These are phyloP conservation scores for Triplophysa dalaica DNA, from an alignment of 2,113 vertebrate species.

Conservation along the genomic window DNA sequence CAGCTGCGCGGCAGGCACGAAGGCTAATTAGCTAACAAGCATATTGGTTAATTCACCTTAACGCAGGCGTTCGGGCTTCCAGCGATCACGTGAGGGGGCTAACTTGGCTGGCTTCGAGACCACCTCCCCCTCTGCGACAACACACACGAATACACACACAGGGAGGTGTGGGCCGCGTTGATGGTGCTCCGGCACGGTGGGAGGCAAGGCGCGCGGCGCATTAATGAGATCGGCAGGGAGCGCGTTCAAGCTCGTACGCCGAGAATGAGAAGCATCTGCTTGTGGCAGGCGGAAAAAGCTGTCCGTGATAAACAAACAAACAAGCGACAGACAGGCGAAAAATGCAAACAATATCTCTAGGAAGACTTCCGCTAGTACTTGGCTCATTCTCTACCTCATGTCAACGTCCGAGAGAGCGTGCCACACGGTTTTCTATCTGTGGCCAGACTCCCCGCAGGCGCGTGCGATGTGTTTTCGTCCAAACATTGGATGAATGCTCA, in stretches of 20 bases:
- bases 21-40: constrained; percentile 81
- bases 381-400: background rate
- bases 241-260: constrained; percentile 66
- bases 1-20: constrained; percentile 70
- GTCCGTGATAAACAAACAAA: constrained; percentile 71
- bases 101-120: constrained; percentile 68
- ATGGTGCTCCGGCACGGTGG: constrained; percentile 58
- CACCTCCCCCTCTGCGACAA: constrained; percentile 32
- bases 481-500: constrained; percentile 34
- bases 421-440: background rate
- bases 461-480: constrained; percentile 31
- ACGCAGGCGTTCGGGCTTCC: constrained; percentile 62
- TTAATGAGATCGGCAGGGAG: constrained; percentile 68
- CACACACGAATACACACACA: constrained; percentile 48
- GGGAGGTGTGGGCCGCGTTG: constrained; percentile 59
- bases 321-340: constrained; percentile 21
- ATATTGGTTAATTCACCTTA: constrained; percentile 79
- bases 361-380: constrained; percentile 48
- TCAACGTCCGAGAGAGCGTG: constrained; percentile 4
- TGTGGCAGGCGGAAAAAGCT: constrained; percentile 63
- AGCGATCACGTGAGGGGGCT: constrained; percentile 43
- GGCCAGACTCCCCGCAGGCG: background rate
- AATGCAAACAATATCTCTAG: constrained; percentile 22
- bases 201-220: constrained; percentile 57
- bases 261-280: constrained; percentile 74